Conservation (phyloP, 2,113 vertebrate species). For the Oxygymnocypris stewartii region DNA sequence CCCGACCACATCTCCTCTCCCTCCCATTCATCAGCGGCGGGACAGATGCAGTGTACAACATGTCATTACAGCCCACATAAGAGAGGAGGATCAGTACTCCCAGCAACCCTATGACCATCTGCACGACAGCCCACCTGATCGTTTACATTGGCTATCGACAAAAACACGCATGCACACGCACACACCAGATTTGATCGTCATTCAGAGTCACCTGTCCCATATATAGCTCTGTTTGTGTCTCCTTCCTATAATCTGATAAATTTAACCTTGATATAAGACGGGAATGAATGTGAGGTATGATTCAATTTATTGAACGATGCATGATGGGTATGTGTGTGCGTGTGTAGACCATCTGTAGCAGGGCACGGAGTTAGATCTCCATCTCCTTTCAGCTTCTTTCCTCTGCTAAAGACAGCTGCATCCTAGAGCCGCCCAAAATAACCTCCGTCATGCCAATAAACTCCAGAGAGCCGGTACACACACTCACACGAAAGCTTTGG, state of each 20-base stretch:
- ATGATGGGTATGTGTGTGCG: slow-evolving; percentile 31
- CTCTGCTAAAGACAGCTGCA: slow-evolving; percentile 53
- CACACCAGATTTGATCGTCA: slow-evolving; percentile 18
- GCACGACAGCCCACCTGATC: neutral
- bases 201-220: neutral
- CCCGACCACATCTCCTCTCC: slow-evolving; percentile 1
- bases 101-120: slow-evolving; percentile 19
- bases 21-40: slow-evolving; percentile 37
- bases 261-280: slow-evolving; percentile 20
- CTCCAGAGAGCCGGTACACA: neutral
- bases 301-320: slow-evolving; percentile 28
- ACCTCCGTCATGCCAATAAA: slow-evolving; percentile 45
- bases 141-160: neutral
- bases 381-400: slow-evolving; percentile 42
- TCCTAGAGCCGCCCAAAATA: slow-evolving; percentile 43
- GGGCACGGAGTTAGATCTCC: slow-evolving; percentile 35
- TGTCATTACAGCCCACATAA: slow-evolving; percentile 29
- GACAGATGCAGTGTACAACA: slow-evolving; percentile 36
- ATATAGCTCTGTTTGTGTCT: slow-evolving; percentile 13
- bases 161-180: neutral
- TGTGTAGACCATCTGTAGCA: slow-evolving; percentile 6
- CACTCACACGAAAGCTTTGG: slow-evolving; percentile 13
- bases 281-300: slow-evolving; percentile 1
- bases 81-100: slow-evolving; percentile 31
- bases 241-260: slow-evolving; percentile 31